Evolutionary conservation across 92 coral and sea anemone species (phyloP), one percentile per base, ranked within the genome.

Genomic region (Siderastrea siderea): DNA sequence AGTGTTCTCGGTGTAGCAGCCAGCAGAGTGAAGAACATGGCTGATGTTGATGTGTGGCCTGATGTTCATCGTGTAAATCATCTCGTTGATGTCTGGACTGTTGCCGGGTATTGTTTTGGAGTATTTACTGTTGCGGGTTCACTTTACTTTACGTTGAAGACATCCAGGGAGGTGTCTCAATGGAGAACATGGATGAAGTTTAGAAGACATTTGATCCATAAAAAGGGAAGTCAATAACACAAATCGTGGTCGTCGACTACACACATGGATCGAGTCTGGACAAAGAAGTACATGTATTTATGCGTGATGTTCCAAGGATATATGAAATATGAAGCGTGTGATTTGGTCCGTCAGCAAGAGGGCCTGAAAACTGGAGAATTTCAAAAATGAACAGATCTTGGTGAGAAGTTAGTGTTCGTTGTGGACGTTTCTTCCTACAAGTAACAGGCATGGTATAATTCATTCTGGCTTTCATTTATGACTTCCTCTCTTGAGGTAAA

Each of bases 21-120:
- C 9, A 77, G 80, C 1, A 85, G 81, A 70, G 96, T 95, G 6
- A 83, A 49, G 49, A 46, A 86, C 26, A 89, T 91, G 80, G 91
- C 98, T 73, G 96, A 93, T 17, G 86, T 89, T 15, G 99, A 97
- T 71, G 92, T 98, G n/a, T 94, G 98, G 94, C 99, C 99, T 44
- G 93, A 98, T 79, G 92, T 96, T 14, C 89, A 95, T 19, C 95
- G 95, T 66, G 93, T 98, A 1, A 96, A 98, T 84, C 82, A 86
- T 0, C 84, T 98, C 58, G 98, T 98, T 1, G 92, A 93, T 6
- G 96, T 93, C 1, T 96, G 98, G 94, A 98, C 99, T 0, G 88
- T 91, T 15, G 99, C 92, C 19, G 99, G 99, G 1, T 98, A 96
- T 80, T 93, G 92, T 17, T 91, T 96, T 61, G 96, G 96, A 4